These are phyloP conservation scores for Trichosurus vulpecula DNA, from an alignment of 2,797 vertebrate genomes.

Conservation along the genomic window DNA sequence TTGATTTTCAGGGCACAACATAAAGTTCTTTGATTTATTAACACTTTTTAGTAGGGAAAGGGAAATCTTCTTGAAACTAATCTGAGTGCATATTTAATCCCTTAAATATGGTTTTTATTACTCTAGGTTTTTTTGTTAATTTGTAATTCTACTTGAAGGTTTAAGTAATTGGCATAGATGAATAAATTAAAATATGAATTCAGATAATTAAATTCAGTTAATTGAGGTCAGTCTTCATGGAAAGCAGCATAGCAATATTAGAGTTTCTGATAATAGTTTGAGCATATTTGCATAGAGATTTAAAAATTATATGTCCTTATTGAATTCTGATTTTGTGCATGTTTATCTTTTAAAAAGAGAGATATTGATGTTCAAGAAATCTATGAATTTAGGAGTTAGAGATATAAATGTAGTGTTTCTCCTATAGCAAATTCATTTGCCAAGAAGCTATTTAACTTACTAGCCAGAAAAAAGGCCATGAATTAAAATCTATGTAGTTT, in stretches of 20 bases:
- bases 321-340: background rate
- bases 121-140: background rate
- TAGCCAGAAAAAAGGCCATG: background rate
- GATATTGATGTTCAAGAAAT: background rate
- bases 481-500: background rate
- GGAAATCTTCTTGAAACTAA: conserved; percentile 1
- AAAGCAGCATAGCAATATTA: background rate
- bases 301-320: background rate
- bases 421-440: background rate
- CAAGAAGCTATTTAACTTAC: background rate
- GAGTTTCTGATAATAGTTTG: background rate
- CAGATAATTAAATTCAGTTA: conserved; percentile 33
- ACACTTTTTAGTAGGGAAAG: background rate
- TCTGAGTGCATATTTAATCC: background rate
- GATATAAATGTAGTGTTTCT: background rate
- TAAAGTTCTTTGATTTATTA: background rate
- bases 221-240: background rate
- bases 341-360: background rate
- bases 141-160: conserved; percentile 4
- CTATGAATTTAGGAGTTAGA: background rate
- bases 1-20: background rate
- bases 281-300: background rate
- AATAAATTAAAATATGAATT: background rate
- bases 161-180: conserved; percentile 3
- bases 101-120: conserved; percentile 36